Evolutionary conservation across 1,140 invertebrate genomes (phyloP), one percentile per base, ranked within the genome.

Genomic region (Drosophila nebulosa): DNA sequence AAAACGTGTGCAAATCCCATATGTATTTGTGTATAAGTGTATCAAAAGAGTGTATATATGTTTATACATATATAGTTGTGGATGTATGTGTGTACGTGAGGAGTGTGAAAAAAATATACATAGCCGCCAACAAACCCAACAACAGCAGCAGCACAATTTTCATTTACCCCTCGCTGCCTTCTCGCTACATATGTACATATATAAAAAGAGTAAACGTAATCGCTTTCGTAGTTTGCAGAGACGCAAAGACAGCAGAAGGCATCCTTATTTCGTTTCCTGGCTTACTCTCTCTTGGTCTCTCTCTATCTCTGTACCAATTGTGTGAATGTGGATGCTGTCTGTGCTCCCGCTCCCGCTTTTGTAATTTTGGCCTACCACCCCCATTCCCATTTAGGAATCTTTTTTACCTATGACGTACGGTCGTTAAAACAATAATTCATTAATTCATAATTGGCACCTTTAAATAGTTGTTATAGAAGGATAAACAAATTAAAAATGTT

Each of bases 211-310:
- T 64, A 69, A 84, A 84, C 83, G 81, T 85, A 85, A 85, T 83
- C 83, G 74, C 78, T 86, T 81, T 65, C 69, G 51, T 57, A 57
- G 66, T 65, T 61, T 66, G 74, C 81, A 85, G 77, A 6, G 53
- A 67, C 24, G 58, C 61, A 62, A 51, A 50, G 59, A 64, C 57
- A 77, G 61, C 57, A 83, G 64, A 53, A 73, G 39, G 70, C 74
- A 86, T 86, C 77, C 77, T 79, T 79, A 61, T 79, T 81, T 80
- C 71, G 57, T 80, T 81, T 85, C 81, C 81, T 85, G 81, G 53
- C 52, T 12, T 21, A 36, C 72, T 68, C 65, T 58, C 60, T 77
- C 64, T 74, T 64, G 53, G 58, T 74, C 56, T 65, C 42, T 27
- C 61, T 69, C 32, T 39, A 3, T 30, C 42, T 27, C 51, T 68